Conservation (phyloP, 2,797 vertebrate genomes). For the Gymnopithys bicolor region DNA sequence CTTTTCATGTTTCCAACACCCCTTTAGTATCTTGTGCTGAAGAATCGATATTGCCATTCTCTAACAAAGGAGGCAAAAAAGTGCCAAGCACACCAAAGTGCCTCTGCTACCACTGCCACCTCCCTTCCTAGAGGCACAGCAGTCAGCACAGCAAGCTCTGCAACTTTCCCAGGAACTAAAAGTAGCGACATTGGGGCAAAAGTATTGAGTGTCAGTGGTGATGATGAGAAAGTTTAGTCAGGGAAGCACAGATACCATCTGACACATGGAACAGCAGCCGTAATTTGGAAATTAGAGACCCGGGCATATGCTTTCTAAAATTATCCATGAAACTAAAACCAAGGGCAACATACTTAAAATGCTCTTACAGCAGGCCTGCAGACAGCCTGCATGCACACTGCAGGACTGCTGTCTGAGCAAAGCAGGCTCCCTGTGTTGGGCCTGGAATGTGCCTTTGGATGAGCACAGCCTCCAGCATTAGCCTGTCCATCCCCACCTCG, state of each 20-base stretch:
- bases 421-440: not conserved
- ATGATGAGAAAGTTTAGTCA: conserved; percentile 43
- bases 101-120: not conserved
- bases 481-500: not conserved
- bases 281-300: conserved; percentile 64
- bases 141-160: not conserved
- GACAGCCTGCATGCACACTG: not conserved
- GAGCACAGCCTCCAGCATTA: not conserved
- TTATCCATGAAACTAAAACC: conserved; percentile 71
- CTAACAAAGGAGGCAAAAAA: not conserved
- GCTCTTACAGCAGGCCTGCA: conserved; percentile 5
- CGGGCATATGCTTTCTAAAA: conserved; percentile 73
- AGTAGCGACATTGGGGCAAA: conserved; percentile 30
- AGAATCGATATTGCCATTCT: not conserved
- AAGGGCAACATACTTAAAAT: conserved; percentile 65
- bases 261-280: conserved; percentile 60
- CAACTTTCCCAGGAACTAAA: conserved; percentile 31
- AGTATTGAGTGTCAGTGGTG: conserved; percentile 42
- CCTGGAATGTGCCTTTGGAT: not conserved
- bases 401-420: not conserved
- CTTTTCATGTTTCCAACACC: not conserved
- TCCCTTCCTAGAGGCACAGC: not conserved
- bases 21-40: not conserved
- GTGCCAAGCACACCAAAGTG: not conserved
- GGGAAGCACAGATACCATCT: conserved; percentile 41